A percentile compares a stretch with the other conserved stretches of the same genome.
Evolutionary conservation across 2,797 vertebrate genomes (phyloP).

Genomic region (Hippocampus kuda): DNA sequence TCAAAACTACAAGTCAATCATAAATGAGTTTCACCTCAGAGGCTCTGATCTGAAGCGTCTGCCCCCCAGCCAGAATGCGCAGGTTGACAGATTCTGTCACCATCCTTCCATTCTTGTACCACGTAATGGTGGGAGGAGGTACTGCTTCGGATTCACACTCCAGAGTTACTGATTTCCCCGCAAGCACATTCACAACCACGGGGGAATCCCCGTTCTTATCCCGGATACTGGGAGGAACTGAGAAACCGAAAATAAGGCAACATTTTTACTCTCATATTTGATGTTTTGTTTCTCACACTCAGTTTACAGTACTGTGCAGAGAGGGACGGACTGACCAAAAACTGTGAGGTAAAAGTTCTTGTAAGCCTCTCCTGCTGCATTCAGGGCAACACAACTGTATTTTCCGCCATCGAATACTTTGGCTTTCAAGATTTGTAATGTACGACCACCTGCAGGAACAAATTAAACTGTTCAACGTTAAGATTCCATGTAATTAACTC

Average conservation of each 20-base stretch:
- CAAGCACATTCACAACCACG: constrained; percentile 71
- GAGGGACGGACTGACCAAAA: constrained; percentile 70
- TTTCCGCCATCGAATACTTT: constrained; percentile 82
- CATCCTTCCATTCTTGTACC: constrained; percentile 83
- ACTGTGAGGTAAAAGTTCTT: constrained; percentile 82
- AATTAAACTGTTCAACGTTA: neutral
- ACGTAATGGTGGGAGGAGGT: constrained; percentile 82
- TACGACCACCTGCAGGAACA: constrained; percentile 74
- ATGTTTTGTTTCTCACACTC: neutral
- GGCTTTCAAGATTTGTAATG: constrained; percentile 81
- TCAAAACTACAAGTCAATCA: neutral
- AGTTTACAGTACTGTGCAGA: neutral
- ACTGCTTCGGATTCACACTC: constrained; percentile 87
- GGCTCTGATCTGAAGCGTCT: constrained; percentile 70
- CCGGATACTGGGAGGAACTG: constrained; percentile 91
- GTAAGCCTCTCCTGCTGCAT: constrained; percentile 82
- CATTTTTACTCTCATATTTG: neutral
- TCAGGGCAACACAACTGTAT: constrained; percentile 85
- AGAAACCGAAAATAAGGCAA: neutral
- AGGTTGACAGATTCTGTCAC: constrained; percentile 69
- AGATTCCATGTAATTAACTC: neutral
- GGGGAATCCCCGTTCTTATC: constrained; percentile 70
- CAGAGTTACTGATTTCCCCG: constrained; percentile 67
- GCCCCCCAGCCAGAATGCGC: constrained; percentile 67
- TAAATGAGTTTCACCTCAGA: constrained; percentile 71